phyloP scores from a whole-genome alignment of 2,113 vertebrate species.

The Eidolon helvum region DNA sequence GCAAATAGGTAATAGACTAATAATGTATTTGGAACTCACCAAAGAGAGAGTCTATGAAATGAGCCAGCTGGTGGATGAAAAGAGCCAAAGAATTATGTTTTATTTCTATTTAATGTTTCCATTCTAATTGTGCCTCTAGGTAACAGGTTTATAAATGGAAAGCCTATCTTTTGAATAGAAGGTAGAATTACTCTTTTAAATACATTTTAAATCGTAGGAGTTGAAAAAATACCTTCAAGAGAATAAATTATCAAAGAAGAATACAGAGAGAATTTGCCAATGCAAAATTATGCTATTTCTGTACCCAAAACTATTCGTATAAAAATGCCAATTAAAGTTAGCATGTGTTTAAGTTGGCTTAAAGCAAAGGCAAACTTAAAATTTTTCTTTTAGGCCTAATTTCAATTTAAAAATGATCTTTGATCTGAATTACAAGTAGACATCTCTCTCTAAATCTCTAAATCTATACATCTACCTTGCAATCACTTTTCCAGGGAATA shows the following conservation, averaged over 20 bases:
- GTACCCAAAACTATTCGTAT: slow-evolving; percentile 65
- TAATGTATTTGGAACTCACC: slow-evolving; percentile 59
- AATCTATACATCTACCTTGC: slow-evolving; percentile 7
- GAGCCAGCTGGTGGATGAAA: slow-evolving; percentile 74
- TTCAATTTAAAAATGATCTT: slow-evolving; percentile 46
- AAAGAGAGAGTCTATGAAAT: slow-evolving; percentile 56
- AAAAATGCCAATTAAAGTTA: slow-evolving; percentile 74
- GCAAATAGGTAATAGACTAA: slow-evolving; percentile 66
- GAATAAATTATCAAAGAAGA: slow-evolving; percentile 73
- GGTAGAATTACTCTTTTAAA: slow-evolving; percentile 71
- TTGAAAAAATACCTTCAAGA: slow-evolving; percentile 75
- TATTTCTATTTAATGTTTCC: slow-evolving; percentile 73
- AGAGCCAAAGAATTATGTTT: slow-evolving; percentile 62
- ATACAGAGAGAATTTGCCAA: slow-evolving; percentile 64
- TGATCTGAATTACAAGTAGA: slow-evolving; percentile 51
- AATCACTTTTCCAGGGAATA: background rate
- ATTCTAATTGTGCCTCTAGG: slow-evolving; percentile 77
- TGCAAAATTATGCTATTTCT: slow-evolving; percentile 71
- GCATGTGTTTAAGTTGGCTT: slow-evolving; percentile 66
- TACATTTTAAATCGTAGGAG: slow-evolving; percentile 61
- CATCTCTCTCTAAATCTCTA: slow-evolving; percentile 16
- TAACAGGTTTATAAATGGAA: slow-evolving; percentile 73
- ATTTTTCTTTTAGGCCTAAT: slow-evolving; percentile 60
- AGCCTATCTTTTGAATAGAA: slow-evolving; percentile 68
- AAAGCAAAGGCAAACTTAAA: slow-evolving; percentile 53